A percentile compares a stretch with the other conserved stretches of the same genome.
These are phyloP conservation scores for Spisula solida DNA, from an alignment of 2,888 invertebrate species.

Conservation along the genomic window DNA sequence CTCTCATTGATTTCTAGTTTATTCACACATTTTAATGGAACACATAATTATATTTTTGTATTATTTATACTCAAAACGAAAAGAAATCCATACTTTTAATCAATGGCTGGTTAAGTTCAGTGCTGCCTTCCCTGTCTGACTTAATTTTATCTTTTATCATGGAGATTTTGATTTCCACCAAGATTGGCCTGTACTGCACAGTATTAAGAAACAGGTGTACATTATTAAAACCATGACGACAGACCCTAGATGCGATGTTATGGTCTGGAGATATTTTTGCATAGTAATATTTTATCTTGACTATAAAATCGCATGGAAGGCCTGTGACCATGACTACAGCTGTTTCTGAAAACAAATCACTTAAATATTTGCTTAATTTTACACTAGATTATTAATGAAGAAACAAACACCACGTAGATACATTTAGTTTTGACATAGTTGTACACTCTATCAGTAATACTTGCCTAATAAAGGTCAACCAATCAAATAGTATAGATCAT, in stretches of 20 bases:
- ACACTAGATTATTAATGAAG: neutral
- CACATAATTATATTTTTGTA: neutral
- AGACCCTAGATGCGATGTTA: too few relatives aligned
- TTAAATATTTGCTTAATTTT: neutral
- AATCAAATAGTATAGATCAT: too few relatives aligned
- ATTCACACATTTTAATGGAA: neutral
- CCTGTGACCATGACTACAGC: neutral
- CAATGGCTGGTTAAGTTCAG: too few relatives aligned
- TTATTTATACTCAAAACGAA: neutral
- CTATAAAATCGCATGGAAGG: too few relatives aligned
- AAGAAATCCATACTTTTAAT: neutral
- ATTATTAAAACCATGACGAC: too few relatives aligned
- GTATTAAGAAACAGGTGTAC: too few relatives aligned
- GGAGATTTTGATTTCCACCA: too few relatives aligned
- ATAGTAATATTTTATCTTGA: neutral
- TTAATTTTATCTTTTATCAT: too few relatives aligned
- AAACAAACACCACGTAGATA: neutral
- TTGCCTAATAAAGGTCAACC: neutral
- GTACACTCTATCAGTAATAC: neutral
- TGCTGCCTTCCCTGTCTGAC: too few relatives aligned
- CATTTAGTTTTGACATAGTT: neutral
- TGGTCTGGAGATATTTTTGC: too few relatives aligned
- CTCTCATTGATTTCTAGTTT: neutral
- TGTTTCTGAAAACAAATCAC: neutral
- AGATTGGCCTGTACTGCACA: too few relatives aligned